Evolutionary conservation across 2,797 vertebrate species (phyloP), one percentile per base, ranked within the genome.

Genomic region (Perodicticus potto): DNA sequence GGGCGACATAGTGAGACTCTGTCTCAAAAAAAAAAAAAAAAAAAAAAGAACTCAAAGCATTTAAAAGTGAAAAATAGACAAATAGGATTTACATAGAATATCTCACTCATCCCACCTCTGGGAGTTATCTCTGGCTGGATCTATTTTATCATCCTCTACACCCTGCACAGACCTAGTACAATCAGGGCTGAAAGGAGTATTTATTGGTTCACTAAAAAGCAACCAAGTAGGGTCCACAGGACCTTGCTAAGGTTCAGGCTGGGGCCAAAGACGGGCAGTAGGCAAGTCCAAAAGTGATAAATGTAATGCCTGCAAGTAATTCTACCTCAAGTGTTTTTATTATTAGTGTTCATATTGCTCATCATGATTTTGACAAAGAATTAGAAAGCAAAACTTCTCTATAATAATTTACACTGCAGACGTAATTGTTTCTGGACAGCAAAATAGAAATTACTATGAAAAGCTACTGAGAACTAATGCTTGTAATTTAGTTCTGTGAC

Each of bases 151-250:
- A 45, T 29, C 32, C 63, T 78, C 19, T 22, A 2, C 0, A 1
- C 53, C 17, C 27, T 0, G 2, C 70, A 11, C n/a, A 4, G 67
- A 29, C 67, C 29, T n/a, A 67, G 63, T n/a, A 67, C 29, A n/a
- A 70, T 34, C 34, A 34, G 34, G 20, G 10, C 20, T 23, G 34
- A 22, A 70, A 70, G 69, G 5, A 61, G 23, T 16, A 49, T 63
- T 72, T 70, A 12, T 37, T 37, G 29, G 34, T 27, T 25, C 53
- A 34, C 37, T 12, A 11, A 27, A 22, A 27, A 40, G 17, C 17
- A 20, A 43, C 14, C 8, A 9, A 4, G 0, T 6, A 9, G 6
- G 0, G n/a, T 69, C n/a, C 4, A 4, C 67, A 69, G 19, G 67
- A 34, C 1, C 6, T n/a, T 69, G n/a, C n/a, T 69, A n/a, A n/a